phyloP scores from a whole-genome alignment of 2,888 invertebrate species.

The Teleiodes luculella region DNA sequence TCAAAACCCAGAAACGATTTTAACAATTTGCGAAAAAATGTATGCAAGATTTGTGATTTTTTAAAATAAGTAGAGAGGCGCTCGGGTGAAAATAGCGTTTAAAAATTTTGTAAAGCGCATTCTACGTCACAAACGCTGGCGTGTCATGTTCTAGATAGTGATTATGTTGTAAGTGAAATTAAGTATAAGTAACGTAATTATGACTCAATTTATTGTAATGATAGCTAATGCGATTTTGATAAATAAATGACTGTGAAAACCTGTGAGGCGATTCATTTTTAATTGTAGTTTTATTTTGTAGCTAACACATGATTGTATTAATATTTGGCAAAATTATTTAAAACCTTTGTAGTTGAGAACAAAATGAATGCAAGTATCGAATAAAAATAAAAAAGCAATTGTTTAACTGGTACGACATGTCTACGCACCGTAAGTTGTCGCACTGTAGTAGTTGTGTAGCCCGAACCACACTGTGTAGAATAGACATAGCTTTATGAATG shows the following conservation, averaged over 20 bases:
- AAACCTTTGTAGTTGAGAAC: too few relatives aligned
- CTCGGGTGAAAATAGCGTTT: neutral
- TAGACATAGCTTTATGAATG: too few relatives aligned
- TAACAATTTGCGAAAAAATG: neutral
- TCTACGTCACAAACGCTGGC: neutral
- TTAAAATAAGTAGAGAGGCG: neutral
- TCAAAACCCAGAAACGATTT: too few relatives aligned
- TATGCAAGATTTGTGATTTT: neutral
- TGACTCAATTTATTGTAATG: constrained; percentile 13
- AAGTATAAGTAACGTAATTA: constrained; percentile 16
- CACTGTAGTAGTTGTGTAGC: too few relatives aligned
- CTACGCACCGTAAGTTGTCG: too few relatives aligned
- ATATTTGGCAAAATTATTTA: too few relatives aligned
- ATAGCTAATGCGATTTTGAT: constrained; percentile 2
- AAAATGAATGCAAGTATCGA: too few relatives aligned
- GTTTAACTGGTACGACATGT: too few relatives aligned
- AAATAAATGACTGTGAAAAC: constrained; percentile 12
- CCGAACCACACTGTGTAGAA: too few relatives aligned
- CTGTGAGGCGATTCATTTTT: neutral
- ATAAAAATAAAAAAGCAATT: too few relatives aligned
- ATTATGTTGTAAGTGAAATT: too few relatives aligned
- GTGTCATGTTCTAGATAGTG: neutral
- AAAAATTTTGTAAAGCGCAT: neutral
- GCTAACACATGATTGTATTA: neutral
- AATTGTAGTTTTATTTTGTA: neutral